A percentile compares a stretch with the other conserved stretches of the same genome.
Evolutionary conservation across 2,113 vertebrate species (phyloP).

Genomic region (Raja brachyura): DNA sequence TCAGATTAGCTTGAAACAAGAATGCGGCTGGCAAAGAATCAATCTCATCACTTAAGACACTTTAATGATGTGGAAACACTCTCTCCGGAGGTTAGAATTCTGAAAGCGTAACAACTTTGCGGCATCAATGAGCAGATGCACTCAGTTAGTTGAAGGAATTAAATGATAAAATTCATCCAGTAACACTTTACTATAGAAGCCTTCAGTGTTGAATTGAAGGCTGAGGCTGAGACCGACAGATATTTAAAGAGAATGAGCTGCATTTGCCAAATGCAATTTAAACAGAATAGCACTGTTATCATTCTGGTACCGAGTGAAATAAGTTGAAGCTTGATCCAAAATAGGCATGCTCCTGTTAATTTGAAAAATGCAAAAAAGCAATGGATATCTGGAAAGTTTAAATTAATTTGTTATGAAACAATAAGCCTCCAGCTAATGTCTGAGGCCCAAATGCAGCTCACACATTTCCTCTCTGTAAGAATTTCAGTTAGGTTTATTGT

Average conservation of each 20-base stretch:
- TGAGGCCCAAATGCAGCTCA: background rate
- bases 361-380: background rate
- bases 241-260: slow-evolving; percentile 15
- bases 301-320: background rate
- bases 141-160: background rate
- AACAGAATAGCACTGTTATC: background rate
- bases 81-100: slow-evolving; percentile 3
- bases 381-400: background rate
- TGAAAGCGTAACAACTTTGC: background rate
- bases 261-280: background rate
- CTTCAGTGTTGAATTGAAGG: background rate
- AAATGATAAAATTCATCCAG: slow-evolving; percentile 20
- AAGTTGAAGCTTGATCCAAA: background rate
- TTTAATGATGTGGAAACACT: slow-evolving; percentile 1
- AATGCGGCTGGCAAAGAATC: background rate
- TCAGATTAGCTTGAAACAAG: background rate
- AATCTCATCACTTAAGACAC: background rate
- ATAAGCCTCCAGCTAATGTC: background rate
- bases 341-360: background rate
- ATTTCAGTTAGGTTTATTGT: background rate
- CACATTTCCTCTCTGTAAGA: background rate
- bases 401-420: background rate
- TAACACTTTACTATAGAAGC: background rate
- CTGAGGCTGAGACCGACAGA: background rate
- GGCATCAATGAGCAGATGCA: background rate